Percentiles rank a stretch among this genome's conserved stretches.
phyloP scores from a whole-genome alignment of 2,797 vertebrate genomes.

The Cryptoprocta ferox region DNA sequence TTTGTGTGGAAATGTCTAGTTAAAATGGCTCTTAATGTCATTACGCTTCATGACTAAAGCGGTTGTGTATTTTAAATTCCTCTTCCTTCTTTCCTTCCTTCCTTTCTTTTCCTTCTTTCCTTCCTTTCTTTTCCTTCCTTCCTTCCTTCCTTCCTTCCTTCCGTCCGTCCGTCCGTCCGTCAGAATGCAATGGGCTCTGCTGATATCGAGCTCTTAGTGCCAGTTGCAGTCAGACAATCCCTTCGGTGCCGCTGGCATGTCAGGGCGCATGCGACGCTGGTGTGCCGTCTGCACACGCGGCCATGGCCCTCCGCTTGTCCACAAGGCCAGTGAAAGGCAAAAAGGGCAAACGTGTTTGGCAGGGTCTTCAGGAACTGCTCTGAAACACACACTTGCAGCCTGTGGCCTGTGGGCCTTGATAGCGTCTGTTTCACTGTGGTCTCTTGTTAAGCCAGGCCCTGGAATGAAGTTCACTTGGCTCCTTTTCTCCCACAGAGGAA shows the following conservation, averaged over 20 bases:
- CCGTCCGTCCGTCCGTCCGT: no score
- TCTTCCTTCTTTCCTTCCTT: not conserved
- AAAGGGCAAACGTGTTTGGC: rapidly evolving
- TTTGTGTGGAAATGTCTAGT: conserved; percentile 1
- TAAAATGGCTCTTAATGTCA: no score
- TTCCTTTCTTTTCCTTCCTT: not conserved
- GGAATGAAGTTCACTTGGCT: rapidly evolving
- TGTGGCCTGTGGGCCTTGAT: rapidly evolving
- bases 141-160: not conserved
- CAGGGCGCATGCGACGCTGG: rapidly evolving
- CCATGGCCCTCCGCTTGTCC: rapidly evolving
- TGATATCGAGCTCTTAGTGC: not conserved
- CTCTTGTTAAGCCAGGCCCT: no score
- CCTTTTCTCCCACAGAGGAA: not conserved
- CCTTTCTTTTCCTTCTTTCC: not conserved
- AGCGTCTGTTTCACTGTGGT: rapidly evolving
- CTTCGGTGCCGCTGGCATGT: not conserved
- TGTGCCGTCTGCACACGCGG: rapidly evolving
- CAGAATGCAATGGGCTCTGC: not conserved
- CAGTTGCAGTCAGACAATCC: rapidly evolving
- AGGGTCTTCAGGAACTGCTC: not conserved
- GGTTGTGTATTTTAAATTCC: not conserved
- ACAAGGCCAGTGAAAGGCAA: not conserved
- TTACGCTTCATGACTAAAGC: no score
- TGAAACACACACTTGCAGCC: not conserved